Evolutionary conservation across 53 echinoderm and acorn worm species (phyloP), one percentile per base, ranked within the genome.

Genomic region (Patiria pectinifera): DNA sequence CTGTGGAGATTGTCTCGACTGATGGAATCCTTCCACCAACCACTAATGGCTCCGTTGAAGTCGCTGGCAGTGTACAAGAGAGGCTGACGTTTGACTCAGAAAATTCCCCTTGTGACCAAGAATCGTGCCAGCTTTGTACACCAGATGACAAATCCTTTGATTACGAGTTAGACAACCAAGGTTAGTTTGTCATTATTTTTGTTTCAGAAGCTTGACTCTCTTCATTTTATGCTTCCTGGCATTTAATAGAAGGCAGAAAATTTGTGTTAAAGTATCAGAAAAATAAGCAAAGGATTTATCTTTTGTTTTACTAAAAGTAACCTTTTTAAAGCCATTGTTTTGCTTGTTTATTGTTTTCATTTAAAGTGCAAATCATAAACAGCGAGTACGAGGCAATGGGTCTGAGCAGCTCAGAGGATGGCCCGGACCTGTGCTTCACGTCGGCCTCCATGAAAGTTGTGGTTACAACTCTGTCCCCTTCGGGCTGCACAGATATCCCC

Each of bases 371-470:
- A 22, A 90, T 90, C 69, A 62, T 90, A 16, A 80, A n/a, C 66
- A 81, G 81, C 45, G 90, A 90, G 70, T 90, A 81, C 23, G 69
- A 88, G 24, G 24, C 62, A n/a, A 88, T 88, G 88, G 88, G 59
- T 10, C 18, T 78, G 19, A 78, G 88, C 59, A 62, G 62, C 6
- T 72, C 86, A 0, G 86, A 86, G 21, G 86, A 86, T 18, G n/a
- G 49, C 74, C 11, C 82, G 22, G n/a, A 53, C 7, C 10, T 59
- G 22, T 58, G 59, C 59, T 59, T 59, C 63, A 16, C 62, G 15
- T 88, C 88, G 21, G 59, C 88, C 6, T 78, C 90, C 21, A 62
- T 61, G 80, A 90, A 47, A 45, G 90, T 80, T 8, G 81, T 90
- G 11, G 79, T 79, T 18, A 58, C 60, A 59, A 0, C 80, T 2